A percentile compares a stretch with the other conserved stretches of the same genome.
phyloP scores from a whole-genome alignment of 2,113 vertebrate species.

The Tamias sibiricus region DNA sequence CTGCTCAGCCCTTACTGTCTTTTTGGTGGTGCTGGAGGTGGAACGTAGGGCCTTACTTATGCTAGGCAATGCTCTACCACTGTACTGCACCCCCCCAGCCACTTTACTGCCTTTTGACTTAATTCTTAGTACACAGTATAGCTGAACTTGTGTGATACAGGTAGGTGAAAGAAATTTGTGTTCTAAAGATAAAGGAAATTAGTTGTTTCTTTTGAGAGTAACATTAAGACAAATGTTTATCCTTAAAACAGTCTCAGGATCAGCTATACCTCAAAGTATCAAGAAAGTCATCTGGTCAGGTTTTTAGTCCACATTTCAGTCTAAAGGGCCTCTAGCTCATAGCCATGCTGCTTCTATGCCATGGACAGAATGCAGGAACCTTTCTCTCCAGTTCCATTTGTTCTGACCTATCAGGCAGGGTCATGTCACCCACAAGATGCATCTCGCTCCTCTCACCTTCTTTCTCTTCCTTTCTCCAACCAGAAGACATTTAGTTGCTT shows the following conservation, averaged over 20 bases:
- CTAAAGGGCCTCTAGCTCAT: background rate
- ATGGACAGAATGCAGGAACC: background rate
- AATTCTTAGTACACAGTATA: background rate
- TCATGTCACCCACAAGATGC: background rate
- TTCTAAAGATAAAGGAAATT: background rate
- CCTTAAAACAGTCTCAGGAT: constrained; percentile 8
- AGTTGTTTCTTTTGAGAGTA: background rate
- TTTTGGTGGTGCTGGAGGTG: too few relatives aligned
- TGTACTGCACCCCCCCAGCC: background rate
- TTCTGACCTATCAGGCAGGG: background rate
- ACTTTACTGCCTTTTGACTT: background rate
- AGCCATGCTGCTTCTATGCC: background rate
- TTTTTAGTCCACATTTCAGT: background rate
- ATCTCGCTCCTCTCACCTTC: background rate
- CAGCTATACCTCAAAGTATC: background rate
- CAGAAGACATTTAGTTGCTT: background rate
- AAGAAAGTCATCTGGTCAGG: background rate
- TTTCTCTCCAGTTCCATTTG: background rate
- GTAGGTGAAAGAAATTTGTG: background rate
- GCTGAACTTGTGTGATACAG: background rate
- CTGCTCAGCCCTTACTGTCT: background rate
- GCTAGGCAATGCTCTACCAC: background rate
- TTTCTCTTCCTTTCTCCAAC: background rate
- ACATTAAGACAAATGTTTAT: constrained; percentile 22
- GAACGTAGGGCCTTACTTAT: background rate